These are phyloP conservation scores for Belonocnema kinseyi DNA, from an alignment of 1,140 invertebrate genomes.

Conservation along the genomic window DNA sequence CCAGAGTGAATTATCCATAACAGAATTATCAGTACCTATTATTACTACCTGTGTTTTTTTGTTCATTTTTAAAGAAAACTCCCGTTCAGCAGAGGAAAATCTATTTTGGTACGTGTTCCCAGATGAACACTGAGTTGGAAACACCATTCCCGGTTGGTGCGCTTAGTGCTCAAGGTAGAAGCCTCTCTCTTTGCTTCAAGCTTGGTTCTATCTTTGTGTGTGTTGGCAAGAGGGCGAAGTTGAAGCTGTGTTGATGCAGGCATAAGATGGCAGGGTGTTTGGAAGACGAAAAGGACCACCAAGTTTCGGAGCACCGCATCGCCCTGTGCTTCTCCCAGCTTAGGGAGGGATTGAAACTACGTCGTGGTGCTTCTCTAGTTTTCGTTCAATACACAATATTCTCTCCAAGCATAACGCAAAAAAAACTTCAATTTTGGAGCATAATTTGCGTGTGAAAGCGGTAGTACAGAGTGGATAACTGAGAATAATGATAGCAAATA, in stretches of 20 bases:
- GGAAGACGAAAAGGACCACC: slow-evolving; percentile 65
- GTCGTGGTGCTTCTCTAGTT: not conserved
- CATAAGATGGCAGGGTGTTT: slow-evolving; percentile 61
- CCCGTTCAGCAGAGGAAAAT: slow-evolving; percentile 55
- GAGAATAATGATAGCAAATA: no score
- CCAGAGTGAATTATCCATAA: no score
- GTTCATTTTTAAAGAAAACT: slow-evolving; percentile 34
- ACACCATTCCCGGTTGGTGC: slow-evolving; percentile 47
- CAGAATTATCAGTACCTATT: not conserved
- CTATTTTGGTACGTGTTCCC: slow-evolving; percentile 62
- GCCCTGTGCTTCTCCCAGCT: slow-evolving; percentile 52
- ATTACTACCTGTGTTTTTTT: not conserved
- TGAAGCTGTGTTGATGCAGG: slow-evolving; percentile 44
- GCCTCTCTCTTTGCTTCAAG: slow-evolving; percentile 38
- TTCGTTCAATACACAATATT: no score
- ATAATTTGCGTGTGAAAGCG: no score
- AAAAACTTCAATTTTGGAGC: not conserved
- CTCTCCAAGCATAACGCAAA: no score
- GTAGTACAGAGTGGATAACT: no score
- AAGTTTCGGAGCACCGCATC: slow-evolving; percentile 68
- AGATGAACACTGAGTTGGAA: slow-evolving; percentile 60
- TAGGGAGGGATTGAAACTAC: slow-evolving; percentile 56
- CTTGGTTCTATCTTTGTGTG: slow-evolving; percentile 43
- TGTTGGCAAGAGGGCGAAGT: slow-evolving; percentile 50
- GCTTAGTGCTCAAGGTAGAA: slow-evolving; percentile 50